Evolutionary conservation across 2,888 invertebrate genomes (phyloP), one percentile per base, ranked within the genome.

Genomic region (Andrena camellia): DNA sequence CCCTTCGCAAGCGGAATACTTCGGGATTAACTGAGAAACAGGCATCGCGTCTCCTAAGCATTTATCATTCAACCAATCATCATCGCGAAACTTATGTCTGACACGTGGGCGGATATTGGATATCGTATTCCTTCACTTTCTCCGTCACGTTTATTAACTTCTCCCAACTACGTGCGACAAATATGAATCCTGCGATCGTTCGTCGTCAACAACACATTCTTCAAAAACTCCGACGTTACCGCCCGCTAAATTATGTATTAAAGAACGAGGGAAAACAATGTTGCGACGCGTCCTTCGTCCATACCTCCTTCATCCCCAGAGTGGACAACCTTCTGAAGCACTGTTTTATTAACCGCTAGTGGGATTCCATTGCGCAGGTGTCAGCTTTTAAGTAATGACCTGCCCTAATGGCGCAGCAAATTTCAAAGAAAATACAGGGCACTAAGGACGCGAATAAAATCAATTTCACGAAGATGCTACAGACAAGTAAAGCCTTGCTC

Each of bases 1-100:
- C 17, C 57, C n/a, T 57, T n/a, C 0, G 5, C 23, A 10, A 26
- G 29, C 42, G 54, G 52, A 6, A 62, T 60, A 42, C 64, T 26
- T 48, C 20, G 42, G 20, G 17, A 68, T 69, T 33, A 64, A 13
- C 33, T 13, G 29, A 13, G 17, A 67, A 60, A 13, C 23, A 2
- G 17, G 33, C 35, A 13, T 23, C 26, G 6, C 20, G 54, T 23
- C 60, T 8, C 1, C 1, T 10, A n/a, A 23, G 59, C 60, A 74
- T 78, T 78, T 69, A 35, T 70, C 60, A 59, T 64, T 17, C 35
- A 2, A 42, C 10, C 26, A 66, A 67, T 60, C 31, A 33, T 60
- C 66, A 48, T 64, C 26, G 8, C 1, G 17, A 17, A 42, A 20
- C 4, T 42, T 10, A 3, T 5, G 29, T 20, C 7, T 13, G 23